A percentile compares a stretch with the other conserved stretches of the same genome.
Evolutionary conservation across 2,113 vertebrate species (phyloP).

Genomic region (Mustela nigripes): DNA sequence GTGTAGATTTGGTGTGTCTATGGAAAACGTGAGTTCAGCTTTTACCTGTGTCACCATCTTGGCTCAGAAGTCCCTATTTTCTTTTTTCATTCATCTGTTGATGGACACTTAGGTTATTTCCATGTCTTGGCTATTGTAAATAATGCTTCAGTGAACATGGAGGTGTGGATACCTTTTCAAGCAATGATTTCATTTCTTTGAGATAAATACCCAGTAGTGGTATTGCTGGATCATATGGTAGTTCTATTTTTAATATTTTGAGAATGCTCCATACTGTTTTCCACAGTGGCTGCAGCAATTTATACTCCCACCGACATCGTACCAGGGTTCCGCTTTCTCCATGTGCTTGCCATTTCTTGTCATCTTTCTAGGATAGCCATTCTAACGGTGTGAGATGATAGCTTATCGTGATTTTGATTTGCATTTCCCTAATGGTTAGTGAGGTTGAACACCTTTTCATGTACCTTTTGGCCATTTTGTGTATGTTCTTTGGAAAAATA

Average conservation of each 20-base stretch:
- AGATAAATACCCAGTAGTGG: neutral
- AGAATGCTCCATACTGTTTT: neutral
- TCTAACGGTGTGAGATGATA: neutral
- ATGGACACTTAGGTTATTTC: neutral
- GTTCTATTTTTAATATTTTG: neutral
- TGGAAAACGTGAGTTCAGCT: neutral
- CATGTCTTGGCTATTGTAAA: neutral
- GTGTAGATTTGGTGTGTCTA: neutral
- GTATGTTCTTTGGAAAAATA: neutral
- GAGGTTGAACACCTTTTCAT: neutral
- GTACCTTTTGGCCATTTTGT: neutral
- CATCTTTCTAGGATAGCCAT: neutral
- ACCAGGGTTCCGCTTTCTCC: neutral
- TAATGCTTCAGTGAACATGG: neutral
- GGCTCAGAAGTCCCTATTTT: neutral
- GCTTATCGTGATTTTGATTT: neutral
- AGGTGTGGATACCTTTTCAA: neutral
- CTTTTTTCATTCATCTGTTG: neutral
- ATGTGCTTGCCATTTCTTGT: neutral
- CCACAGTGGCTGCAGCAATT: neutral
- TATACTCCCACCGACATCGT: neutral
- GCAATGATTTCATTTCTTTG: neutral
- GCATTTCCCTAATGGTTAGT: neutral
- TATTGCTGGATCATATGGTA: neutral
- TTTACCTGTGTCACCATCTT: neutral